A percentile compares a stretch with the other conserved stretches of the same genome.
phyloP scores from a whole-genome alignment of 2,113 vertebrate species.

The Pelodiscus sinensis region DNA sequence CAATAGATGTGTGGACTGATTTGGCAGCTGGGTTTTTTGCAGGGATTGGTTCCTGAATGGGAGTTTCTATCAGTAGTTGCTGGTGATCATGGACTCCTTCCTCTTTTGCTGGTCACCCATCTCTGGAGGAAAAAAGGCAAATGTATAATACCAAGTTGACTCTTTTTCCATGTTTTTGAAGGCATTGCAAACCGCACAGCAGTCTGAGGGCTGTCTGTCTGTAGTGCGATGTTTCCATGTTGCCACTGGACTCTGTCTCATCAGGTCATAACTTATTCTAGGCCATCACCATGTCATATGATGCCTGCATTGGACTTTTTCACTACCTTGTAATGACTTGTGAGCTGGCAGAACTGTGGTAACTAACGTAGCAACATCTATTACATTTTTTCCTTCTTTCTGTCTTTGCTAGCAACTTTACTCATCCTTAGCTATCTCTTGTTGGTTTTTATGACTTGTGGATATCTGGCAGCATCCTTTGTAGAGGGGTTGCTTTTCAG shows the following conservation, averaged over 20 bases:
- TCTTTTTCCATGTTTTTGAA: neutral
- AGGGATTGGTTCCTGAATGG: too few relatives aligned
- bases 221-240: rapidly evolving
- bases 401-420: neutral
- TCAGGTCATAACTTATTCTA: neutral
- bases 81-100: neutral
- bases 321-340: neutral
- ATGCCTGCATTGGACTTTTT: neutral
- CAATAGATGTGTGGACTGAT: too few relatives aligned
- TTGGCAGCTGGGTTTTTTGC: too few relatives aligned
- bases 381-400: neutral
- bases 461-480: constrained; percentile 7
- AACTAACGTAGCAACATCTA: neutral
- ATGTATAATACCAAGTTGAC: neutral
- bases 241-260: neutral
- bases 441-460: constrained; percentile 18
- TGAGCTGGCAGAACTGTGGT: neutral
- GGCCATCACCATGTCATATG: neutral
- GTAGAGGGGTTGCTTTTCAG: neutral
- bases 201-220: neutral
- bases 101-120: neutral
- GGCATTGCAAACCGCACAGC: neutral
- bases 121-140: neutral
- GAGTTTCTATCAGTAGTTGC: too few relatives aligned
- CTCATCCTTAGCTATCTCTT: neutral